Conservation (phyloP, 2,888 invertebrate genomes). For the Tethea ocularis region DNA sequence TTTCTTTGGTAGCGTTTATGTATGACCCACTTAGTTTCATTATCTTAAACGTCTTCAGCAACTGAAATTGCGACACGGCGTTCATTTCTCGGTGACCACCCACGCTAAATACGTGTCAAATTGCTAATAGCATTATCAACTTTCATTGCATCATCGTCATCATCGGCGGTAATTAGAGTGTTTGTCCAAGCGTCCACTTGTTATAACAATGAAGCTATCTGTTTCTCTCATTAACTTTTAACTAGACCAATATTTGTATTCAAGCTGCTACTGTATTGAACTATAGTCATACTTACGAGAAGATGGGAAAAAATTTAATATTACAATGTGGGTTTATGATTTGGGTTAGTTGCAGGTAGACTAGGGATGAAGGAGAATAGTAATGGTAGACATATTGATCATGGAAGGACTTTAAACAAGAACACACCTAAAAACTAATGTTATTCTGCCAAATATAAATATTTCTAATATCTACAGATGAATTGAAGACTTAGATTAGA, state of each 20-base stretch:
- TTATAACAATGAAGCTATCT: slow-evolving; percentile 70
- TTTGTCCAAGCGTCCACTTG: slow-evolving; percentile 64
- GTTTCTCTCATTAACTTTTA: slow-evolving; percentile 65
- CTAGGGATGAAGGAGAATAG: not conserved
- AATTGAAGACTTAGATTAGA: not conserved
- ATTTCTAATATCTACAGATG: no score
- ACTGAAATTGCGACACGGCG: slow-evolving; percentile 62
- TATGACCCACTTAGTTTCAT: slow-evolving; percentile 55
- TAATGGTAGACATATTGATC: not conserved
- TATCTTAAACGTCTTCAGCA: slow-evolving; percentile 59
- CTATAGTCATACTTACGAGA: slow-evolving; percentile 25
- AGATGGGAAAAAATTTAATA: no score
- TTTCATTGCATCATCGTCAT: slow-evolving; percentile 75
- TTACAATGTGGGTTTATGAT: no score
- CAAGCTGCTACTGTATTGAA: slow-evolving; percentile 26
- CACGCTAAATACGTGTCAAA: slow-evolving; percentile 77
- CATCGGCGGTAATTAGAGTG: slow-evolving; percentile 63
- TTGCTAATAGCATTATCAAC: slow-evolving; percentile 78
- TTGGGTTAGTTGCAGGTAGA: no score
- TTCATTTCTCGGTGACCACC: slow-evolving; percentile 67
- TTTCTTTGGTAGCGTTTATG: slow-evolving; percentile 14
- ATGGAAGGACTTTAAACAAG: not conserved
- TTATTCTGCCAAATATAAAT: no score
- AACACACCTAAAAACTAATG: no score
- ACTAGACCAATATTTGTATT: slow-evolving; percentile 53